Percentiles rank a stretch among this genome's conserved stretches.
Conservation (phyloP, 2,797 vertebrate genomes). For the Acipenser oxyrinchus region DNA sequence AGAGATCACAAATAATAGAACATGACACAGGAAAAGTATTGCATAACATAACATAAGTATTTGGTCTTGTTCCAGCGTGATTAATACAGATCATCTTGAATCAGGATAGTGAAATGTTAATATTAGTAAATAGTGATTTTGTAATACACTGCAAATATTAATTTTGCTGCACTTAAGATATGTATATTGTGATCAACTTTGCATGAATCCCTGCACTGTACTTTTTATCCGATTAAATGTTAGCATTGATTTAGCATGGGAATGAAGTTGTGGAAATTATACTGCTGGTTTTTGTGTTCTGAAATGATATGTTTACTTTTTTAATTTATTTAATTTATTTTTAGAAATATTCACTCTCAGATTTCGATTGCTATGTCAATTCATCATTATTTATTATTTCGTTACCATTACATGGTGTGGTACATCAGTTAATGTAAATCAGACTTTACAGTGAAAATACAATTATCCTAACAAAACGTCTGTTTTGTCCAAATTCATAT, state of each 20-base stretch:
- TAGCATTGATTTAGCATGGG: conserved; percentile 15
- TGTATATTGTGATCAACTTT: too few relatives aligned
- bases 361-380: conserved; percentile 28
- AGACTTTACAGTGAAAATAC: conserved; percentile 21
- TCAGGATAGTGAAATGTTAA: too few relatives aligned
- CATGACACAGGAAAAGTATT: too few relatives aligned
- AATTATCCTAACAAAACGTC: conserved; percentile 16
- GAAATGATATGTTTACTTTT: conserved; percentile 18
- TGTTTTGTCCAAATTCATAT: conserved; percentile 23
- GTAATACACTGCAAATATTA: too few relatives aligned
- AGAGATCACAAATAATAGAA: too few relatives aligned
- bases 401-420: conserved; percentile 26
- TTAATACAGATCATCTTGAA: too few relatives aligned
- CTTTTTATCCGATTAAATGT: background rate
- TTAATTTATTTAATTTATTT: conserved; percentile 27
- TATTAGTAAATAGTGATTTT: too few relatives aligned
- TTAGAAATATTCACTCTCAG: conserved; percentile 20
- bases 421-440: conserved; percentile 10
- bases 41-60: too few relatives aligned
- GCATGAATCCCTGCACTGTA: background rate
- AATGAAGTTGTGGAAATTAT: conserved; percentile 11
- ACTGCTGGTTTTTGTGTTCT: conserved; percentile 26
- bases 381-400: conserved; percentile 33
- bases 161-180: too few relatives aligned
- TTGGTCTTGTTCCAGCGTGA: too few relatives aligned